A percentile compares a stretch with the other conserved stretches of the same genome.
These are phyloP conservation scores for Otus sunia DNA, from an alignment of 2,113 vertebrate species.

Conservation along the genomic window DNA sequence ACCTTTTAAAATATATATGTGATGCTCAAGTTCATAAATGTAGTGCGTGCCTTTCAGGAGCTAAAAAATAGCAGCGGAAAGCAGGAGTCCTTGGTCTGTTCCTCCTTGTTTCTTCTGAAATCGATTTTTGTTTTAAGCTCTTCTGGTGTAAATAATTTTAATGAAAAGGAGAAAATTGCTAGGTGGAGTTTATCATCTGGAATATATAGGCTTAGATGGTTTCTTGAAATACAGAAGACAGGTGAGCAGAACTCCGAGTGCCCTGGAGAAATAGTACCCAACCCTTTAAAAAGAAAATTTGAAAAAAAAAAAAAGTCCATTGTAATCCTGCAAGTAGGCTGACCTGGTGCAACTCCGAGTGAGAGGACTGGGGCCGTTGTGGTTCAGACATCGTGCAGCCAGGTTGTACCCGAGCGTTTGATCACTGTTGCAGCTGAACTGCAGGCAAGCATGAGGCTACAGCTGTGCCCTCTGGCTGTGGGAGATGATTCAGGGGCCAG, in stretches of 20 bases:
- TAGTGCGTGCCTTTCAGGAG: neutral
- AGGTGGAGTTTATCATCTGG: slow-evolving; percentile 28
- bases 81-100: slow-evolving; percentile 20
- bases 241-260: neutral
- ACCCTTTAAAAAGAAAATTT: neutral
- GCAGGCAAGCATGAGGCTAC: neutral
- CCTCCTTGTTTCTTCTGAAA: slow-evolving; percentile 22
- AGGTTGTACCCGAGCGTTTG: rapidly evolving
- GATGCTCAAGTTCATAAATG: neutral
- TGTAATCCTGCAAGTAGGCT: neutral
- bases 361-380: neutral
- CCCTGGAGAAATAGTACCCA: neutral
- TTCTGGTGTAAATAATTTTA: slow-evolving; percentile 65
- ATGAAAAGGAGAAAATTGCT: slow-evolving; percentile 61
- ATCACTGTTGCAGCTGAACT: neutral
- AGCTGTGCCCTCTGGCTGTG: neutral
- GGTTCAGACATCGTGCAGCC: neutral
- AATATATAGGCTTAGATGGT: slow-evolving; percentile 17
- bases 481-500: neutral
- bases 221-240: slow-evolving; percentile 12
- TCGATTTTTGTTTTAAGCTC: slow-evolving; percentile 57
- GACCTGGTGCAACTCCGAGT: neutral
- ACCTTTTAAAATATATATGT: slow-evolving; percentile 46
- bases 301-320: neutral
- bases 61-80: neutral